Evolutionary conservation across 2,888 invertebrate genomes (phyloP), one percentile per base, ranked within the genome.

Genomic region (Eumacrocentrus americanus): DNA sequence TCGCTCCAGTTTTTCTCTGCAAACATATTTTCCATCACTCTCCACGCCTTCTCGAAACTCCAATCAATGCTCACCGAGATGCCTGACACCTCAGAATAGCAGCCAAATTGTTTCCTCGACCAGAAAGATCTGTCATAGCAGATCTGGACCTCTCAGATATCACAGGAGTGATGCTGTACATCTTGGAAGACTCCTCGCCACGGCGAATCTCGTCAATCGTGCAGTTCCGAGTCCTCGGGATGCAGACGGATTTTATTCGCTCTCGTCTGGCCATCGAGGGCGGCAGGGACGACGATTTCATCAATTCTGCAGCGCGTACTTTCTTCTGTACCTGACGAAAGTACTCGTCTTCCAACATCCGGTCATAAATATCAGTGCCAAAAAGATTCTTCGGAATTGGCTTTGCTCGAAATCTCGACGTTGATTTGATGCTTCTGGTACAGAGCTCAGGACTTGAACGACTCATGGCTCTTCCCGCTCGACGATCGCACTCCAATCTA

Each of bases 311-410:
- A 0, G 90, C 86, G 60, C 90, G 82, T 35, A 90, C 86, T 71
- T 87, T 87, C 67, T 88, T 87, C 71, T 88, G 88, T 69, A 90
- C 50, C 34, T 75, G 71, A 37, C 77, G 74, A 23, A 34, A 63
- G 79, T 87, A 90, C 66, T 89, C 88, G 68, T 90, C 88, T 72
- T 90, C 89, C 65, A 88, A 85, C 84, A 88, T 87, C 74, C 87
- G 88, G 64, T 87, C 86, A 65, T 89, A 89, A 70, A 89, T 84
- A 64, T 88, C 88, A 71, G 88, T 88, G 12, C 88, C 88, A 72
- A 89, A 90, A 18, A 90, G 79, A 77, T 88, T 87, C 72, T 84
- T 88, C 0, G 90, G 89, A 7, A 90, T 85, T 0, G 90, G 89
- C 65, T 87, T 86, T 0, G 90, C 90, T 70, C 82, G 85, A 72